Percentiles rank a stretch among this genome's conserved stretches.
phyloP scores from a whole-genome alignment of 2,888 invertebrate species.

The Isotomurus palustris region DNA sequence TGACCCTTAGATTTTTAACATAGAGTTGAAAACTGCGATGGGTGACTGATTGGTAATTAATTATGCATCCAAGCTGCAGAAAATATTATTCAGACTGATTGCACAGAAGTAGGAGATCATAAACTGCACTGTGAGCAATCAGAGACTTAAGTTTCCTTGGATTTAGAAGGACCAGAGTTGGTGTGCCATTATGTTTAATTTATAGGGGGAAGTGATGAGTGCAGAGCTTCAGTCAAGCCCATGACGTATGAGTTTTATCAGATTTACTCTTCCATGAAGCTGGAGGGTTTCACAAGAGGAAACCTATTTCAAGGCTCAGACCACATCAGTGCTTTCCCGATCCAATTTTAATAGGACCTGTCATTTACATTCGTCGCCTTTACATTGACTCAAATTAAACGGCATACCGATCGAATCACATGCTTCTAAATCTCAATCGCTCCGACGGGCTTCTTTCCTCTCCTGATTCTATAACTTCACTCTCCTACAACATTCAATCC shows the following conservation, averaged over 20 bases:
- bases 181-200: background rate
- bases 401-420: conserved; percentile 40
- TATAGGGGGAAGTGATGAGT: conserved; percentile 4
- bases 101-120: no score
- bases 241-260: conserved; percentile 10
- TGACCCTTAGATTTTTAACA: no score
- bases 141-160: no score
- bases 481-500: no score
- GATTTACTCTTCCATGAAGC: conserved; percentile 10
- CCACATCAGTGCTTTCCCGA: conserved; percentile 40
- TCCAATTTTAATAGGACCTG: conserved; percentile 45
- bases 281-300: conserved; percentile 8
- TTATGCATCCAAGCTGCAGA: no score
- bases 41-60: no score
- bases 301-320: conserved; percentile 22
- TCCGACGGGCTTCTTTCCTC: background rate
- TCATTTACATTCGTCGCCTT: conserved; percentile 44
- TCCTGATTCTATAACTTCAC: no score
- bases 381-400: conserved; percentile 44
- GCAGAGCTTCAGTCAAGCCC: conserved; percentile 3
- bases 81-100: no score
- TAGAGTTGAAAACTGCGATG: no score
- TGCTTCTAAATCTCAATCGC: conserved; percentile 29
- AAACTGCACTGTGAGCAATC: no score
- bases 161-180: background rate